Evolutionary conservation across 2,797 vertebrate species (phyloP), one percentile per base, ranked within the genome.

Genomic region (Pyrocephalus nanus): DNA sequence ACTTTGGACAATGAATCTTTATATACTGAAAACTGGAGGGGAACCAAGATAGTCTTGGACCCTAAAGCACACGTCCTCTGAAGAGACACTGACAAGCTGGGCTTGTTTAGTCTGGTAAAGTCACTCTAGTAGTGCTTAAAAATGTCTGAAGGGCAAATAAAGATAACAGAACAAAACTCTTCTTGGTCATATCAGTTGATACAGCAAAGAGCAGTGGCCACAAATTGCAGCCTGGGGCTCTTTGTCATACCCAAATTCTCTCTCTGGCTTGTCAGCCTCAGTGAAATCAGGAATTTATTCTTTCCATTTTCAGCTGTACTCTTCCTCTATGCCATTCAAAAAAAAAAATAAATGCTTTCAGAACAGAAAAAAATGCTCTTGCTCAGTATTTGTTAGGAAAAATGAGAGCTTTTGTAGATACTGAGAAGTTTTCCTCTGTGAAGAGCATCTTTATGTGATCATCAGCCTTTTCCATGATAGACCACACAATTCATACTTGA

Each of bases 21-120:
- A 73, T 76, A n/a, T 96, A n/a, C 54, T 62, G 83, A 88, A 93
- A 87, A 67, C 90, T 94, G 90, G 92, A 95, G 45, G 67, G 53
- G 38, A 87, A 90, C 74, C 88, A 85, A 90, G 77, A 79, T 25
- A 84, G 71, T n/a, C 22, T 57, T 51, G n/a, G 70, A 55, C 79
- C 51, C 47, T 70, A 66, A 5, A 76, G 36, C 50, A 76, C 51
- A 43, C 25, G 38, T 79, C 51, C 54, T 72, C 55, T 85, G 67
- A 85, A 70, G 57, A 74, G 71, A 43, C n/a, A n/a, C 40, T 88
- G 73, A 73, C 66, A 93, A 84, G 43, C 73, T 67, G 62, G 9
- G 19, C 67, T 91, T 96, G 71, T 94, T 89, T 92, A 87, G 71
- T 89, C 86, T 92, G 45, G 36, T 66, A 23, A 87, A 73, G 64